Base-by-base conservation (phyloP, 2,113 vertebrate genomes). In the Chrysochloris asiatica region DNA sequence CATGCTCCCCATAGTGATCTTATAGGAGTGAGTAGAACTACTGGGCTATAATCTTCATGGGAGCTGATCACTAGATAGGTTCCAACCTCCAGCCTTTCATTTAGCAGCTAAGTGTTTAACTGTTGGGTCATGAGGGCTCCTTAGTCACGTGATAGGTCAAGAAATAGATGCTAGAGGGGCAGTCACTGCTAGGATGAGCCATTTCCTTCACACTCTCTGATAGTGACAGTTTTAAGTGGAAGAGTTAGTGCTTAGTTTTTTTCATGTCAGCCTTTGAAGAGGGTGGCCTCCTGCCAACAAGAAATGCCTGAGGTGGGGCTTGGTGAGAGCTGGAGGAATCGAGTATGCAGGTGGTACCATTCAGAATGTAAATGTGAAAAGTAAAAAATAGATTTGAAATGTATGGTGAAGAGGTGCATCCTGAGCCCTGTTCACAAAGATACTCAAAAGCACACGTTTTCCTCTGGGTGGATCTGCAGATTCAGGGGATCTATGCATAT, bases 191-290 rank as follows among this genome's bases (percentile, higher is more conserved):
- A 5, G 48, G 33, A 65, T 14, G 9, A 93, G 43, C 45, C 73
- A 56, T 41, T 71, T 59, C 63, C 71, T 54, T 54, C 47, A 48
- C 19, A n/a, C 67, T 67, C 86, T 72, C 12, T 48, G 45, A 30
- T 12, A 38, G 86, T 88, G 85, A 90, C 47, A 43, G 43, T 83
- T 67, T 80, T 90, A 47, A 86, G 90, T 69, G 50, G 38, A 83
- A 78, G 59, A 59, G n/a, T 91, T 71, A 59, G 43, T 38, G 30
- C 36, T 19, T 43, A 12, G 17, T n/a, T 92, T 77, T 69, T 72
- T 91, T 87, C 67, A 43, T 26, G 69, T 56, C 77, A 78, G 81
- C 48, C 69, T 92, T 82, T 86, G 86, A 93, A 83, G 87, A 71
- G 38, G 38, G 22, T 77, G 84, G 50, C 86, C 83, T 63, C 28